phyloP scores from a whole-genome alignment of 2,113 vertebrate genomes.

The Hyperopisus bebe region DNA sequence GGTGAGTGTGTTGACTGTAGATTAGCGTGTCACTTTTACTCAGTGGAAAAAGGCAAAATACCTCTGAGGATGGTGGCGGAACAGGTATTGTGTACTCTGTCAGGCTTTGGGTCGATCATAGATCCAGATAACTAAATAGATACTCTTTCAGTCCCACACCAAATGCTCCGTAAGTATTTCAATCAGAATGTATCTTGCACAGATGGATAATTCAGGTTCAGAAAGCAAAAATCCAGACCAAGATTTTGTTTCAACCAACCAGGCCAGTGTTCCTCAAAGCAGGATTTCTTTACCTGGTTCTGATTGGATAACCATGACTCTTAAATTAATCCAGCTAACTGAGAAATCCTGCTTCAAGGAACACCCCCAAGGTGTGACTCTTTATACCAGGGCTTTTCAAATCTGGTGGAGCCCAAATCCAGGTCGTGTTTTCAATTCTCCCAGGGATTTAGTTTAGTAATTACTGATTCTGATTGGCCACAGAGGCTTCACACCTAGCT shows the following conservation, averaged over 20 bases:
- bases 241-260: neutral
- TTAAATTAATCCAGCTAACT: neutral
- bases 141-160: neutral
- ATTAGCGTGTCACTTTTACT: neutral
- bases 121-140: neutral
- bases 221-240: neutral
- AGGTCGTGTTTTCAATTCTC: no score
- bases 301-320: neutral
- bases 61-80: neutral
- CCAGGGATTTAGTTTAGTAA: no score
- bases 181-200: neutral
- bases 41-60: neutral
- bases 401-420: no score
- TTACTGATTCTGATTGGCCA: no score
- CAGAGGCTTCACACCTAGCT: no score
- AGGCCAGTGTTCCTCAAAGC: neutral
- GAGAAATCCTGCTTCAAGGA: neutral
- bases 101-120: neutral
- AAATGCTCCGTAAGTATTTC: neutral
- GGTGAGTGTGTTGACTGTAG: neutral
- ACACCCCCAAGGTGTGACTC: neutral
- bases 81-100: neutral
- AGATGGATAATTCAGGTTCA: neutral
- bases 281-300: neutral
- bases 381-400: neutral